Base-by-base conservation (phyloP, 2,797 vertebrate species). In the Catharus ustulatus region DNA sequence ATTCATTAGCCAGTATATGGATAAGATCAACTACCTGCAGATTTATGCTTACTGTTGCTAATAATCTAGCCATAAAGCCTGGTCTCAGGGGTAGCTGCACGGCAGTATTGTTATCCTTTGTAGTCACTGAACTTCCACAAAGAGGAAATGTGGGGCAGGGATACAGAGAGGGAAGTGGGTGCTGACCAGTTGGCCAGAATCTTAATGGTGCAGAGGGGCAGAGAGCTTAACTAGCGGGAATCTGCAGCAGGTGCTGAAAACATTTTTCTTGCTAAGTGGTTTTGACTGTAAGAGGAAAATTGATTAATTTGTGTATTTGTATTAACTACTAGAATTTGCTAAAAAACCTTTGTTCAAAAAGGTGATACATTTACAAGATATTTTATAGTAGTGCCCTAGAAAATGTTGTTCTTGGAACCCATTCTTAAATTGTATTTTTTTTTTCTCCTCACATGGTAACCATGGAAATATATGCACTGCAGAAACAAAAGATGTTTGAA, bases 351-450 rank as follows among this genome's bases (percentile, higher is more conserved):
- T 75, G 27, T 22, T 76, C 13, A 78, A 51, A 62, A 87, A 76
- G 71, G 15, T 48, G 40, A 52, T 84, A 32, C 14, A 27, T 73
- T 87, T 91, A 34, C 51, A 84, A 58, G 34, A 9, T 81, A 68
- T 36, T 78, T 94, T 76, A 27, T 69, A 86, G 62, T 86, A 74
- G 46, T 89, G 71, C 23, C 43, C 69, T 84, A 81, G 45, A 85
- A 93, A 94, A 91, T 90, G 40, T 81, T 79, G 40, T 80, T 95
- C 63, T 79, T 93, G 15, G 59, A 93, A 69, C 34, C 90, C 49
- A 90, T 94, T 94, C 87, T 94, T 93, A 79, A 91, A 93, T 62
- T 51, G 43, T 75, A 19, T 58, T 73, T 63, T 58, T 36, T 59
- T 43, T 40, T 71, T 12, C 3, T 40, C 13, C 13, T 10, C 11